phyloP scores from a whole-genome alignment of 35 echinoderm and acorn worm genomes.

The Anneissia japonica region DNA sequence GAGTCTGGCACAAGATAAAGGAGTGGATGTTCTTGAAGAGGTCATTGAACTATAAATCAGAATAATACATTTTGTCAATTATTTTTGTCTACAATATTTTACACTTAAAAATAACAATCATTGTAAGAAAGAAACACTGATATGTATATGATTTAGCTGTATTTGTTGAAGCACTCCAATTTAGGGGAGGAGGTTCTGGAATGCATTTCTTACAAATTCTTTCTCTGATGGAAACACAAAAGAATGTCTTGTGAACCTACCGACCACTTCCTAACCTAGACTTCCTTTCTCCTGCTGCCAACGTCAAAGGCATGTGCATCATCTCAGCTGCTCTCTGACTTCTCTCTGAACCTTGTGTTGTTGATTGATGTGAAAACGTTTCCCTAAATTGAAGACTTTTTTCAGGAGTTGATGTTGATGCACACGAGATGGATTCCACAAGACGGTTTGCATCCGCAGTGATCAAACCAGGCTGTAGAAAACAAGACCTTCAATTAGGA shows the following conservation, averaged over 20 bases:
- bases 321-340: too few relatives aligned
- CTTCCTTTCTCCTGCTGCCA: not conserved
- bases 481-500: too few relatives aligned
- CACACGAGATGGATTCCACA: not conserved
- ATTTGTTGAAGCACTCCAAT: too few relatives aligned
- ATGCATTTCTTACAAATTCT: too few relatives aligned
- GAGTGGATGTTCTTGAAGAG: not conserved
- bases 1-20: constrained; percentile 59
- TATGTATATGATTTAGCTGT: too few relatives aligned
- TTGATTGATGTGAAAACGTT: not conserved
- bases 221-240: too few relatives aligned
- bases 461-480: not conserved
- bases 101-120: too few relatives aligned
- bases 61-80: too few relatives aligned
- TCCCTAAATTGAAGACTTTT: not conserved
- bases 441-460: constrained; percentile 16
- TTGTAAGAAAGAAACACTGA: too few relatives aligned
- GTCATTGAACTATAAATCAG: constrained; percentile 5
- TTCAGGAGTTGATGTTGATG: not conserved
- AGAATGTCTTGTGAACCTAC: not conserved
- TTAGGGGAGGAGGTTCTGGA: too few relatives aligned
- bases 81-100: too few relatives aligned
- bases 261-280: not conserved
- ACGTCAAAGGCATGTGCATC: too few relatives aligned
- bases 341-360: not conserved